Percentiles rank a stretch among this genome's conserved stretches.
Conservation (phyloP, 2,888 invertebrate genomes). For the Acleris holmiana region DNA sequence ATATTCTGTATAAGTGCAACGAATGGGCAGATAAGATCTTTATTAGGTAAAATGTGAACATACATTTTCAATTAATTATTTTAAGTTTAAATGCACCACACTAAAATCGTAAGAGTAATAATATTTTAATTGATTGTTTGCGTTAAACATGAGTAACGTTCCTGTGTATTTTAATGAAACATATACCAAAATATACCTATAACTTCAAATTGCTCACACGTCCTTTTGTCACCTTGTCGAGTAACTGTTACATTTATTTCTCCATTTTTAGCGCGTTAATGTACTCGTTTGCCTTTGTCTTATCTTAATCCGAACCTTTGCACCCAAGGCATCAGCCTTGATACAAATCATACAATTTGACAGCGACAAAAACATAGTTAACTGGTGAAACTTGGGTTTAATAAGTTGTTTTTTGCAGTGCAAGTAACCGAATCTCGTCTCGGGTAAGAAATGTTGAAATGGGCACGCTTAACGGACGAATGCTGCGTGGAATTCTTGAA, state of each 20-base stretch:
- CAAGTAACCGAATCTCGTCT: conserved; percentile 25
- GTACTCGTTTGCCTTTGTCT: conserved; percentile 30
- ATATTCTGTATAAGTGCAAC: too few relatives aligned
- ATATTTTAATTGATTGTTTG: too few relatives aligned
- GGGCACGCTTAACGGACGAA: conserved; percentile 35
- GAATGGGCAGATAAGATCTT: too few relatives aligned
- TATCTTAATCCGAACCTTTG: conserved; percentile 35
- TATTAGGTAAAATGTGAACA: too few relatives aligned
- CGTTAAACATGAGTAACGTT: neutral
- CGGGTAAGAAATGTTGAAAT: conserved; percentile 27
- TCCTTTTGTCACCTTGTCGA: conserved; percentile 1
- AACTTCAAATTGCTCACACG: neutral
- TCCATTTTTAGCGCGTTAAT: conserved; percentile 27
- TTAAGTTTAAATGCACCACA: too few relatives aligned
- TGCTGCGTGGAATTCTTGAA: conserved; percentile 34
- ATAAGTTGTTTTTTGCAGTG: conserved; percentile 11
- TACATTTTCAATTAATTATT: too few relatives aligned
- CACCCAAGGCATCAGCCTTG: conserved; percentile 28
- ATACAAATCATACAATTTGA: conserved; percentile 15
- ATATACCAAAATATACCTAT: neutral
- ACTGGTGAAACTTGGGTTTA: conserved; percentile 16
- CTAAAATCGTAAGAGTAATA: too few relatives aligned
- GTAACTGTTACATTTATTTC: conserved; percentile 7
- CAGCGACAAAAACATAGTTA: conserved; percentile 16
- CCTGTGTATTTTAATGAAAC: neutral